Base-by-base conservation (phyloP, 2,113 vertebrate species). In the Anseranas semipalmata region DNA sequence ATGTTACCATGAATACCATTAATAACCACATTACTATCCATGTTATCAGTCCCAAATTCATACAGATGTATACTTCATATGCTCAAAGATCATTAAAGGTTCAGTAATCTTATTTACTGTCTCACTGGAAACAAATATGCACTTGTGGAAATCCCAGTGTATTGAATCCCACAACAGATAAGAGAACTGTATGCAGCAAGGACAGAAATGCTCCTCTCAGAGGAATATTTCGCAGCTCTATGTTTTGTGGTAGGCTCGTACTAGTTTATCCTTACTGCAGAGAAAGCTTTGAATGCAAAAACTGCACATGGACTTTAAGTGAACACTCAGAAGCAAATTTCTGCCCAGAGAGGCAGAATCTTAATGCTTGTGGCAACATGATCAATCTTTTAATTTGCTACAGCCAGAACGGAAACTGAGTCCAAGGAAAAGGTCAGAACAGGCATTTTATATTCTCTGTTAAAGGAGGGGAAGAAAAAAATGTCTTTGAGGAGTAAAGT, bases 401-500 rank as follows among this genome's bases (percentile, higher is more conserved):
- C 97, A 97, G 97, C 93, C 97, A 96, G 93, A 97, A 96, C 92
- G 77, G 96, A 97, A 98, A 96, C 93, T 8, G 87, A 95, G 89
- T 88, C 97, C 93, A 96, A 96, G 96, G 85, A 94, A 97, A 91
- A 98, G 84, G 91, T 97, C 97, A 97, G 94, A 96, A 95, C 73
- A 84, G 89, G 96, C 92, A 96, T 92, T 97, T 96, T 97, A 97
- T 96, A 97, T 91, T 97, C 95, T 95, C 90, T 91, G 75, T 93
- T 97, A 95, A 89, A 93, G 58, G 45, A 94, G 70, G 12, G n/a
- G 55, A 95, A 70, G 71, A 27, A 94, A 97, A 93, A 95, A 88
- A 87, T 55, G 96, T 96, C 97, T 98, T 96, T 98, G 97, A 98
- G 98, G 95, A 96, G 97, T 95, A 93, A 98, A 98, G 93, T 93